These are phyloP conservation scores for Drosophila ochracea DNA, from an alignment of 2,888 invertebrate species.

Conservation along the genomic window DNA sequence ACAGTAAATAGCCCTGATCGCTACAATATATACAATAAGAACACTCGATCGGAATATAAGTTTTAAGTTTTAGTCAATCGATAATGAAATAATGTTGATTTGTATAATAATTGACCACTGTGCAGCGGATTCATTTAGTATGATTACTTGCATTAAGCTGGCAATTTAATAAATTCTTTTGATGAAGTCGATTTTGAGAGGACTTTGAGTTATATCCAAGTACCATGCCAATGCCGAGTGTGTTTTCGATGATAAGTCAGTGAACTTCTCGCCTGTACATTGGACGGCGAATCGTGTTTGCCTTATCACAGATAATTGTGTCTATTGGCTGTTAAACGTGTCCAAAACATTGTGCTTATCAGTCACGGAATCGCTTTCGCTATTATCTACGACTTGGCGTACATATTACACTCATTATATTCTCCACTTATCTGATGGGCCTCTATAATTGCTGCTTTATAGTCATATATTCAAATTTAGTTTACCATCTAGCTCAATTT, in stretches of 20 bases:
- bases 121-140: conserved; percentile 1
- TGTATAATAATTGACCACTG: conserved; percentile 6
- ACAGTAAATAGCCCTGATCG: background rate
- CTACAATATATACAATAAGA: background rate
- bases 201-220: conserved; percentile 34
- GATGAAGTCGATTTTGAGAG: background rate
- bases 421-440: background rate
- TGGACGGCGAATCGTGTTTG: conserved; percentile 41
- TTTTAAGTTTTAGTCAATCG: background rate
- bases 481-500: background rate
- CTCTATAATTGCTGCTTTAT: background rate
- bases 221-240: conserved; percentile 31
- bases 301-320: conserved; percentile 23
- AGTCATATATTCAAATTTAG: background rate
- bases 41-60: background rate
- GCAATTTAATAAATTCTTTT: conserved; percentile 2
- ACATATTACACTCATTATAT: background rate
- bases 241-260: conserved; percentile 6
- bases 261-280: conserved; percentile 30
- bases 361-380: background rate
- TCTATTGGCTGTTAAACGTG: conserved; percentile 7
- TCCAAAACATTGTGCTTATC: conserved; percentile 28
- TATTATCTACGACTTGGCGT: background rate
- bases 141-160: conserved; percentile 13
- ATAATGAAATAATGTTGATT: background rate